Evolutionary conservation across 1,140 invertebrate species (phyloP).

Genomic region (Drosophila sp.): DNA sequence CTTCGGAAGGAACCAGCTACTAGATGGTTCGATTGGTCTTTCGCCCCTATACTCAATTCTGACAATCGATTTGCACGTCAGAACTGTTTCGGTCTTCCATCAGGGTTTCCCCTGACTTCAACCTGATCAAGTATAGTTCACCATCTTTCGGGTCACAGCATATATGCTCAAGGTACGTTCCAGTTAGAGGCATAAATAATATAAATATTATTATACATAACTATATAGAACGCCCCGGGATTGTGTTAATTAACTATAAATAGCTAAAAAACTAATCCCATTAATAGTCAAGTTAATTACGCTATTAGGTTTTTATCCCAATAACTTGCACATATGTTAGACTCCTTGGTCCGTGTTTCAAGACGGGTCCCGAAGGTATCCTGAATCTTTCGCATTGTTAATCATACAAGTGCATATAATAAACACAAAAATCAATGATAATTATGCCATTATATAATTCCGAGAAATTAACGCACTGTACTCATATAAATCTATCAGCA

Average conservation of each 20-base stretch:
- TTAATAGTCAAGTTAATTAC: constrained; percentile 39
- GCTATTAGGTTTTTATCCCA: constrained; percentile 53
- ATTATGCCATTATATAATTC: constrained; percentile 41
- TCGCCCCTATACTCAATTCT: too few relatives aligned
- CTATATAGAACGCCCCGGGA: constrained; percentile 83
- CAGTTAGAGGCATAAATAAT: constrained; percentile 60
- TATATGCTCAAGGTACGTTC: constrained; percentile 86
- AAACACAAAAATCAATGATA: constrained; percentile 45
- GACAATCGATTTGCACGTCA: too few relatives aligned
- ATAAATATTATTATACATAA: constrained; percentile 51
- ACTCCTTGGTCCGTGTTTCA: constrained; percentile 98
- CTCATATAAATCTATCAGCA: too few relatives aligned
- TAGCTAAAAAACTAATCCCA: constrained; percentile 31
- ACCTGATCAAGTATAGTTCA: too few relatives aligned
- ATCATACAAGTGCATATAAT: constrained; percentile 47
- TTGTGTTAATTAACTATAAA: constrained; percentile 35
- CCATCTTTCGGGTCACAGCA: constrained; percentile 85
- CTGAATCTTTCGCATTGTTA: constrained; percentile 84
- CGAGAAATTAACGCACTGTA: constrained; percentile 50
- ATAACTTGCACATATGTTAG: constrained; percentile 90
- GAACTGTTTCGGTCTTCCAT: too few relatives aligned
- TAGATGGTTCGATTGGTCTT: too few relatives aligned
- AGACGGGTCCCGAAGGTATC: constrained; percentile 90
- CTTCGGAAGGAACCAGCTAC: too few relatives aligned
- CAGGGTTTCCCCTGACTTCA: too few relatives aligned